Evolutionary conservation across 2,113 vertebrate genomes (phyloP).

Genomic region (Esox niger): DNA sequence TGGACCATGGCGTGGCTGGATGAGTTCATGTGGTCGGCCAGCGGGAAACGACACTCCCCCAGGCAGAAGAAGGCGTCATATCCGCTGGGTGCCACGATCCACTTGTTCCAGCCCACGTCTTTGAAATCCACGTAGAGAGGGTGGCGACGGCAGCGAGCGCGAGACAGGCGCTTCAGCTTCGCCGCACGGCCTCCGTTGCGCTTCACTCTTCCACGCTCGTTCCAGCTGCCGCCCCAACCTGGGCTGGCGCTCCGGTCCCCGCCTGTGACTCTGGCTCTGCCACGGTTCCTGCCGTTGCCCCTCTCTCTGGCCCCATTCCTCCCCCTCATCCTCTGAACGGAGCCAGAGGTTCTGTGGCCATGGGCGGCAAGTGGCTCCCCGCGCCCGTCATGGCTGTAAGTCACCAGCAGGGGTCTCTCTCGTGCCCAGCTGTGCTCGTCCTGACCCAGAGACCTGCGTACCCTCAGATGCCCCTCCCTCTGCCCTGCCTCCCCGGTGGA

Average conservation of each 20-base stretch:
- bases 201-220: constrained; percentile 61
- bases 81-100: constrained; percentile 80
- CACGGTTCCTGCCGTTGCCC: constrained; percentile 36
- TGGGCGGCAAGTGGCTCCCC: constrained; percentile 69
- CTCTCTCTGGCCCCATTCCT: constrained; percentile 56
- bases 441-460: constrained; percentile 70
- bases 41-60: constrained; percentile 79
- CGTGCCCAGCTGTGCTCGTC: constrained; percentile 75
- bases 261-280: constrained; percentile 35
- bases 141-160: constrained; percentile 74
- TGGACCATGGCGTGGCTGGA: constrained; percentile 84
- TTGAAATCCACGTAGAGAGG: constrained; percentile 80
- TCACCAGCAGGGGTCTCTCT: constrained; percentile 78
- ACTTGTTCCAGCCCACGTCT: constrained; percentile 81
- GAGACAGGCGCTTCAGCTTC: constrained; percentile 73
- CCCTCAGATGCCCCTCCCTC: constrained; percentile 59
- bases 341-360: constrained; percentile 45
- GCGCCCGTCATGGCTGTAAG: constrained; percentile 76
- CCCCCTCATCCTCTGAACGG: constrained; percentile 48
- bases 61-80: constrained; percentile 82
- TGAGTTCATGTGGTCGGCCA: constrained; percentile 83
- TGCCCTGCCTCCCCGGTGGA: constrained; percentile 11
- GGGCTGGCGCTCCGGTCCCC: constrained; percentile 35
- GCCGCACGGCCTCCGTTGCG: constrained; percentile 69
- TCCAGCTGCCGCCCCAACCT: constrained; percentile 51